phyloP scores from a whole-genome alignment of 1,140 invertebrate species.

The Vollenhovia emeryi region DNA sequence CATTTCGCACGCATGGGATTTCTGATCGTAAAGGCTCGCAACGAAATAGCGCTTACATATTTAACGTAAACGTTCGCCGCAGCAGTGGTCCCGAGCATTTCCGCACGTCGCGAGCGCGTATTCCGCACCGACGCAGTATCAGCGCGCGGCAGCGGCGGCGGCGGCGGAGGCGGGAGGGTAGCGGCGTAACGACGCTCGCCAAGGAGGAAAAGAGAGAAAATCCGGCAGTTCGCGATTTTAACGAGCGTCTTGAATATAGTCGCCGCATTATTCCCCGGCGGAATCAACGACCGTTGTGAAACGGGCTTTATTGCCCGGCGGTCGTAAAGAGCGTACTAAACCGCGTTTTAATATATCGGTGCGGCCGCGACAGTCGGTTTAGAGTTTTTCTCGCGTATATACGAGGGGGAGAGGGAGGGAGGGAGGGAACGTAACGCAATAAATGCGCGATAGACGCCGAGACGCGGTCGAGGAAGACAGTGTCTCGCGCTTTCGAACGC shows the following conservation, averaged over 20 bases:
- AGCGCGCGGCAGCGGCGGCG: neutral
- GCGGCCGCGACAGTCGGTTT: slow-evolving; percentile 39
- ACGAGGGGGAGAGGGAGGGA: too few species aligned
- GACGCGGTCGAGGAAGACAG: slow-evolving; percentile 11
- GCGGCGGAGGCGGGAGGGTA: too few species aligned
- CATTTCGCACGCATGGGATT: slow-evolving; percentile 39
- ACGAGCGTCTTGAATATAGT: slow-evolving; percentile 73
- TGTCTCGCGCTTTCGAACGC: slow-evolving; percentile 10
- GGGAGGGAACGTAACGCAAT: slow-evolving; percentile 13
- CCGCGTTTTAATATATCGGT: slow-evolving; percentile 69
- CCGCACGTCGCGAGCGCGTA: neutral
- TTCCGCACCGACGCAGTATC: neutral
- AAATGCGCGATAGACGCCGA: slow-evolving; percentile 11
- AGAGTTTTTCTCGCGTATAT: slow-evolving; percentile 30
- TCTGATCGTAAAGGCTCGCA: slow-evolving; percentile 15
- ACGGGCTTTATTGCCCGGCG: slow-evolving; percentile 72
- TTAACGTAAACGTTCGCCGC: neutral
- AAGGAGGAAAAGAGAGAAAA: slow-evolving; percentile 41
- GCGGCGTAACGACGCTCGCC: slow-evolving; percentile 36
- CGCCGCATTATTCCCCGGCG: slow-evolving; percentile 56
- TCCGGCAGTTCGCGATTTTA: slow-evolving; percentile 68
- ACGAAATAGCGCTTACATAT: neutral
- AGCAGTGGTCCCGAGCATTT: neutral
- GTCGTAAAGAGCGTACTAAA: slow-evolving; percentile 69
- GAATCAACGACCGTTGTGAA: slow-evolving; percentile 72